Base-by-base conservation (phyloP, 1,140 invertebrate genomes). In the Drosophila ogumai region DNA sequence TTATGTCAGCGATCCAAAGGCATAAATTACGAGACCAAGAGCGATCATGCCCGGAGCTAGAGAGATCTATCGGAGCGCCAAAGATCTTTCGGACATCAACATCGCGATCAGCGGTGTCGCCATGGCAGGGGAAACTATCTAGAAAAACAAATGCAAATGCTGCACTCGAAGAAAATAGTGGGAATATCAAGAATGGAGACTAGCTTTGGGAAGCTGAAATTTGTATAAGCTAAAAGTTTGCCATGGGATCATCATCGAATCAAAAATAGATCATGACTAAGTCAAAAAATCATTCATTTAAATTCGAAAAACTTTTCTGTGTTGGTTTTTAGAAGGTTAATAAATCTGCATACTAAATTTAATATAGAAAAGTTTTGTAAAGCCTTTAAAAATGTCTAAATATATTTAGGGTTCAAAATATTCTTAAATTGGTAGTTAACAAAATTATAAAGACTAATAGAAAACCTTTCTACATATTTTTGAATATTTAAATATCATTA, bases 1-100 rank as follows among this genome's bases (percentile, higher is more conserved):
- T 88, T 88, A 88, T 88, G 85, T 90, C 85, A 90, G 73, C 81
- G 78, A 55, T 68, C 71, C 25, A 54, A 73, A 64, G 50, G 86
- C 85, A 90, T 90, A 90, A 88, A 88, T 88, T 81, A 90, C 74
- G 32, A 52, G 40, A 49, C 74, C 79, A 55, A 54, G 56, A 56
- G 80, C 54, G 73, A 68, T 47, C 58, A 59, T 55, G 55, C 68
- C 77, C 49, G 56, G 40, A 73, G 75, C 76, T 75, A 50, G 31
- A 67, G 64, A 54, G 52, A 54, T 54, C 52, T 54, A 54, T 54
- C 52, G 32, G 40, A 79, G 75, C 75, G 79, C 59, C 49, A 61
- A 58, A 85, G 79, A 85, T 72, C 66, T 72, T 71, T 85, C 32
- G 77, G 75, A 77, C 76, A 65, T 80, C 81, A 75, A 65, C 75